Evolutionary conservation across 2,888 invertebrate genomes (phyloP), one percentile per base, ranked within the genome.

Genomic region (Noctua comes): DNA sequence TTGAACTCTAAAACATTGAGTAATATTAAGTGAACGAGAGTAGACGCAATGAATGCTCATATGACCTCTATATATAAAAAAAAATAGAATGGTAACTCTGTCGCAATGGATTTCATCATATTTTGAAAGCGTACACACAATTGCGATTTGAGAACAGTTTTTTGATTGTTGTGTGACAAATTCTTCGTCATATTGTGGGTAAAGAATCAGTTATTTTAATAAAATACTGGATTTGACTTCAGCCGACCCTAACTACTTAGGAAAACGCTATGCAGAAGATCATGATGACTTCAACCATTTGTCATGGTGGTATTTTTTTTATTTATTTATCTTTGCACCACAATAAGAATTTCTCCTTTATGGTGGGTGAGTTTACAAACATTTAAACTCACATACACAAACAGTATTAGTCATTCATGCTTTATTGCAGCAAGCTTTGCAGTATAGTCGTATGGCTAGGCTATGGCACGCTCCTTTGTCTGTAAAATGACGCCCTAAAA

Each of bases 41-140:
- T 57, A 71, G n/a, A 57, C 31, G 85, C 73, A 79, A 75, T 68
- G 40, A 40, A 16, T 66, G 31, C 57, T 68, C 51, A 40, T 8
- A 40, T 79, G 87, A 76, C 87, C 88, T 87, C 88, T 77, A 77
- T 82, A 77, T 82, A 66, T 66, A n/a, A 16, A 43, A 69, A 82
- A 82, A 83, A 68, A 77, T 82, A 82, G 84, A 88, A 84, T 84
- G 86, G 54, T 31, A 18, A 43, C 40, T n/a, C 64, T 82, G 48
- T 46, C 68, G 84, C 46, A 84, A 84, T 65, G 3, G 4, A 68
- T 86, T 86, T 80, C 74, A 21, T 77, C 79, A 83, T 62, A 13
- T 69, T 70, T 70, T 65, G 40, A 62, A 77, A 79, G 66, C 57
- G 24, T 43, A 57, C 40, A 62, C n/a, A 18, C 4, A 46, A 43